phyloP scores from a whole-genome alignment of 2,797 vertebrate genomes.

The Adrianichthys oophorus region DNA sequence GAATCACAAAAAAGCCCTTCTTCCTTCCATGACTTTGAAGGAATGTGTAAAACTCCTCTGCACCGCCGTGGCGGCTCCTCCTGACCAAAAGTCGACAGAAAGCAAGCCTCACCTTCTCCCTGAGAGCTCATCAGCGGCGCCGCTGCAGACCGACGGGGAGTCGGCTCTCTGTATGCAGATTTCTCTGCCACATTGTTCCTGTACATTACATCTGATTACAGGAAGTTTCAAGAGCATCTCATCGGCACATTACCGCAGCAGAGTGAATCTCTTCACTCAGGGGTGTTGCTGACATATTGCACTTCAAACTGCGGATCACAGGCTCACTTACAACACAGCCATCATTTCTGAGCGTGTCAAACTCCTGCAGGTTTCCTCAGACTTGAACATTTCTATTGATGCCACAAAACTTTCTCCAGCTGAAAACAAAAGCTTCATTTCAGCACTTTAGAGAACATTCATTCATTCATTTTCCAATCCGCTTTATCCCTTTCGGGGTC shows the following conservation, averaged over 20 bases:
- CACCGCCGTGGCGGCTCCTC: slow-evolving; percentile 1
- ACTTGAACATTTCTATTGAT: slow-evolving; percentile 4
- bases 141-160: slow-evolving; percentile 17
- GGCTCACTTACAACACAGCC: slow-evolving; percentile 8
- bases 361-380: background rate
- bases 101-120: slow-evolving; percentile 19
- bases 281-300: slow-evolving; percentile 27
- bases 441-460: no score
- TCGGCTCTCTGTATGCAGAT: slow-evolving; percentile 11
- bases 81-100: slow-evolving; percentile 4
- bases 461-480: no score
- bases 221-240: slow-evolving; percentile 15
- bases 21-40: background rate
- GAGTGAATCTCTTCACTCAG: slow-evolving; percentile 3
- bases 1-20: slow-evolving; percentile 4
- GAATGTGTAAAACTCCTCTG: background rate
- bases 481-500: no score
- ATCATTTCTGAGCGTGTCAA: slow-evolving; percentile 4
- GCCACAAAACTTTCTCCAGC: background rate
- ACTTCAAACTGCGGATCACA: slow-evolving; percentile 18
- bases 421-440: background rate
- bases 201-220: slow-evolving; percentile 46
- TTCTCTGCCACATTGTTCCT: slow-evolving; percentile 8
- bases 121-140: slow-evolving; percentile 10
- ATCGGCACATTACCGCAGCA: slow-evolving; percentile 1